Evolutionary conservation across 2,888 invertebrate genomes (phyloP).

Genomic region (Phlogophora meticulosa): DNA sequence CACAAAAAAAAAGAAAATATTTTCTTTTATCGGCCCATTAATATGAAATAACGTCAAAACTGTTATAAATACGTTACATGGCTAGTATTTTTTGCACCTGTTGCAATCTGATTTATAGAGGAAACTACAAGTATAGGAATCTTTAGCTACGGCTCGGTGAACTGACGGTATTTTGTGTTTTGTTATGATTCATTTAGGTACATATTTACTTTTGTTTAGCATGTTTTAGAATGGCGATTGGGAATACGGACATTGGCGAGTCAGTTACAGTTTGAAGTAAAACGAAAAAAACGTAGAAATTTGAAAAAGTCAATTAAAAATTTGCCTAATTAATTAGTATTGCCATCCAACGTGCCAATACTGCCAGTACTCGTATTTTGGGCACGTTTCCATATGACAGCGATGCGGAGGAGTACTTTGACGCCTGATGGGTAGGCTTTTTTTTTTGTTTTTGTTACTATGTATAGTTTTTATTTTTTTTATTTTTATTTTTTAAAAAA

Average conservation of each 20-base stretch:
- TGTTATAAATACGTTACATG: slow-evolving; percentile 43
- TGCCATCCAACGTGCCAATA: too few species aligned
- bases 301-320: too few species aligned
- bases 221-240: not conserved
- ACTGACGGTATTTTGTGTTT: slow-evolving; percentile 19
- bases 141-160: slow-evolving; percentile 44
- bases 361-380: too few species aligned
- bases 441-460: too few species aligned
- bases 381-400: too few species aligned
- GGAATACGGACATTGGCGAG: too few species aligned
- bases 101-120: slow-evolving; percentile 42
- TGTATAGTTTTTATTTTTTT: too few species aligned
- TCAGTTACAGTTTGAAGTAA: not conserved
- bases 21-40: slow-evolving; percentile 39
- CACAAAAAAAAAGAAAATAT: slow-evolving; percentile 10
- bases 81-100: slow-evolving; percentile 51
- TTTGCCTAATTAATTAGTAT: too few species aligned
- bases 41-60: slow-evolving; percentile 41
- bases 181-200: slow-evolving; percentile 25
- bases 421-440: too few species aligned
- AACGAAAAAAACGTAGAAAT: too few species aligned
- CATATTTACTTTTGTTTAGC: slow-evolving; percentile 17
- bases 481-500: too few species aligned
- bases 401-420: too few species aligned
- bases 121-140: slow-evolving; percentile 39